Evolutionary conservation across 2,797 vertebrate genomes (phyloP), one percentile per base, ranked within the genome.

Genomic region (Scleropages formosus): DNA sequence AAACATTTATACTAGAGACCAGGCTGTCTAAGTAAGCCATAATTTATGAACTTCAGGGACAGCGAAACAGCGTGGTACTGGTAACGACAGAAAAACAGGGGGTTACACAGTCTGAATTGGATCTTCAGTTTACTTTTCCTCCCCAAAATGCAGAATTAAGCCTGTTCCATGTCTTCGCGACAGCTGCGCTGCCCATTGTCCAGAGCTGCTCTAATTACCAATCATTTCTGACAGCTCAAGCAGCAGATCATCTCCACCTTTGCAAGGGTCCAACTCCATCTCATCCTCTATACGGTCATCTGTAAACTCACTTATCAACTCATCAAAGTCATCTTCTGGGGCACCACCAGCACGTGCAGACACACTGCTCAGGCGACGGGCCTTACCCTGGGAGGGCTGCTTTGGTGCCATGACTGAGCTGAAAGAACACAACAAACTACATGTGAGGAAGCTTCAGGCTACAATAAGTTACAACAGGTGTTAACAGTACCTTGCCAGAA

Each of bases 221-320:
- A 94, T 94, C 94, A 95, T 95, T 81, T 95, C 91, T 0, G 93
- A 93, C 0, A 95, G 88, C 83, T 95, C 94, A 77, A 94, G 84
- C n/a, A 95, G 83, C 56, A 95, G 92, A 58, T 93, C 94, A 1
- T 95, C 94, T 77, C 94, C 96, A 18, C 94, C 95, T 2, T 98
- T 95, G 24, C 89, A 92, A 0, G 94, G 91, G 78, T 98, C 96
- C 77, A 94, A 81, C 74, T 95, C 92, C 11, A 97, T 90, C 7
- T 96, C 95, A 6, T 89, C 94, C 80, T 95, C 95, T 74, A 97
- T 85, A 67, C 94, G 94, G 76, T 95, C 95, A 20, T 93, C 95
- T 0, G 95, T 95, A 87, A 99, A 97, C 84, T 98, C 95, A 84
- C 92, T 96, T 77, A 98, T 94, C 27, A 98, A 87, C 31, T 96